phyloP scores from a whole-genome alignment of 2,797 vertebrate species.

The Muscicapa comitata region DNA sequence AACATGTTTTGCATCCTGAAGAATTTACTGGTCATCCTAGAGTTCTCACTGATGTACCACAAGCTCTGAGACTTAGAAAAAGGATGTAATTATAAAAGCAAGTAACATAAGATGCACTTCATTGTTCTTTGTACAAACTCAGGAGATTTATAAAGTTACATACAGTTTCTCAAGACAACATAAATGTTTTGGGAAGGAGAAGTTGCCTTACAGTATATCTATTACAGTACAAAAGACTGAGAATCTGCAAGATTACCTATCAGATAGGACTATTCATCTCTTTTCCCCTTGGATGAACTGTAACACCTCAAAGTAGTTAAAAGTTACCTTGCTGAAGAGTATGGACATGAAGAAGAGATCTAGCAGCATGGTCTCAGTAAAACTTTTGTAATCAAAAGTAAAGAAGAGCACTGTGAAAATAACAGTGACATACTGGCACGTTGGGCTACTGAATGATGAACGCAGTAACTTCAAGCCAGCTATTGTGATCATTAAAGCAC shows the following conservation, averaged over 20 bases:
- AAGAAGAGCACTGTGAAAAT: slow-evolving; percentile 98
- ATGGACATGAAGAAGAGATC: slow-evolving; percentile 99
- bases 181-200: neutral
- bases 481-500: slow-evolving; percentile 94
- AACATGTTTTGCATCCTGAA: neutral
- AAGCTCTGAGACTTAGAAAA: neutral
- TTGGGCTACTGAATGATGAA: slow-evolving; percentile 94
- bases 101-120: neutral
- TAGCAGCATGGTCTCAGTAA: slow-evolving; percentile 95
- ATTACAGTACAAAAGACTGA: neutral
- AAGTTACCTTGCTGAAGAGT: slow-evolving; percentile 93
- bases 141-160: neutral
- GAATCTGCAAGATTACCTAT: neutral
- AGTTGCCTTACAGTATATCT: neutral
- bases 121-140: neutral
- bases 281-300: neutral
- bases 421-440: slow-evolving; percentile 93
- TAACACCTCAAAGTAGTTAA: neutral
- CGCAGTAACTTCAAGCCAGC: slow-evolving; percentile 96
- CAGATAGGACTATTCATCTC: neutral
- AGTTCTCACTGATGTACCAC: neutral
- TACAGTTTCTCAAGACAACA: neutral
- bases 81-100: neutral
- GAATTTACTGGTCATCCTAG: neutral
- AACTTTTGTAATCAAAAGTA: slow-evolving; percentile 93